Percentiles rank a stretch among this genome's conserved stretches.
Evolutionary conservation across 2,113 vertebrate species (phyloP).

Genomic region (Megaceryle maxima): DNA sequence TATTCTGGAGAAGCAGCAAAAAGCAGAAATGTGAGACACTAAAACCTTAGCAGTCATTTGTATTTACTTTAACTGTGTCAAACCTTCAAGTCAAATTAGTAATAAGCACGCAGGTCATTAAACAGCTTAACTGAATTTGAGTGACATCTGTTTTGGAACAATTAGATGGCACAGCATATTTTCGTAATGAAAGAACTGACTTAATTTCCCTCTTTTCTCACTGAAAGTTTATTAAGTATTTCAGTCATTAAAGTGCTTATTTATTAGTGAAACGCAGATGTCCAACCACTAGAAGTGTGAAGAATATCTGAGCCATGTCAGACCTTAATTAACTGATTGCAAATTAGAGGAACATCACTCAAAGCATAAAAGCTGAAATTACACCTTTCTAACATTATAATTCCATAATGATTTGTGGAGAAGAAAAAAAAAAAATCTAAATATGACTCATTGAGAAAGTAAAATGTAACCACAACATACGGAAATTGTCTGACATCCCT

Average conservation of each 20-base stretch:
- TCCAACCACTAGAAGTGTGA: background rate
- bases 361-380: background rate
- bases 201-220: constrained; percentile 35
- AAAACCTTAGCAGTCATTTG: background rate
- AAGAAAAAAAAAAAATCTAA: background rate
- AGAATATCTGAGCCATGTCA: constrained; percentile 44
- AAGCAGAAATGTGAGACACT: background rate
- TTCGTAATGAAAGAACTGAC: constrained; percentile 45
- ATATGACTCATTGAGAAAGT: background rate
- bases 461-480: background rate
- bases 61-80: constrained; percentile 14
- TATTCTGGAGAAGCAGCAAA: background rate
- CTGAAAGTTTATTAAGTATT: constrained; percentile 47
- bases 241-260: constrained; percentile 35
- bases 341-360: constrained; percentile 17
- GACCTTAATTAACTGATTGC: constrained; percentile 45
- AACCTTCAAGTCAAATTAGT: constrained; percentile 1
- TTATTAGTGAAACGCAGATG: constrained; percentile 53
- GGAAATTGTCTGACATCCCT: background rate
- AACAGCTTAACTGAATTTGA: constrained; percentile 54
- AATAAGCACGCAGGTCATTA: constrained; percentile 27
- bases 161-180: constrained; percentile 17
- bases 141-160: constrained; percentile 54
- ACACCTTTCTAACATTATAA: background rate
- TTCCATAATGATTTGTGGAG: background rate